Base-by-base conservation (phyloP, 2,113 vertebrate genomes). In the Carollia perspicillata region DNA sequence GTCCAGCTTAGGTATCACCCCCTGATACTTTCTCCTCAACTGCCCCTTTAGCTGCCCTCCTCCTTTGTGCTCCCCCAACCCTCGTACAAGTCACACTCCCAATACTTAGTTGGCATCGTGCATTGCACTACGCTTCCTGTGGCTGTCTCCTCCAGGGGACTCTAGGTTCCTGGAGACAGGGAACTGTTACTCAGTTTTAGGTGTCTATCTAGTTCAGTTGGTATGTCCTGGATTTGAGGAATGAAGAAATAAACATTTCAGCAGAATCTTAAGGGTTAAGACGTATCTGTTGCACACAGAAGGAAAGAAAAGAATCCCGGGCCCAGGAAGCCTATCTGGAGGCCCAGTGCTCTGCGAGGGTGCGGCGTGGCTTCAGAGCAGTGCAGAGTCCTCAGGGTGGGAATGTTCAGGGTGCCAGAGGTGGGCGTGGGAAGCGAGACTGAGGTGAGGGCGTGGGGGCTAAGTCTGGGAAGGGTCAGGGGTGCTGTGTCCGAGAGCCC, bases 381-480 rank as follows among this genome's bases (percentile, higher is more conserved):
- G 6, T 42, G 23, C 7, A 8, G 40, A 53, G 63, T 7, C 49
- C 77, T 49, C 37, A 5, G 0, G 16, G n/a, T 23, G 49, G 35
- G 22, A 37, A 26, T 22, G 30, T n/a, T 74, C 23, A 17, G 68
- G 72, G 23, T 14, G 68, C 33, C 53, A 49, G 23, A 11, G 16
- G 1, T 13, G 22, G 63, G 53, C 1, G 0, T 26, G 8, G 8
- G 8, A n/a, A 40, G n/a, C 51, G 14, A 0, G 37, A 33, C 0
- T n/a, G 72, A 88, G n/a, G 12, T 7, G 33, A 16, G 58, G 60
- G 42, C 1, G 66, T 4, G 1, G 37, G 28, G 9, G 23, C 49
- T 86, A 85, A 5, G 35, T 30, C n/a, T 47, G 79, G 49, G 40
- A 30, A 68, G 28, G 9, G 0, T 11, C 4, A 2, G 26, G 37